Percentiles rank a stretch among this genome's conserved stretches.
phyloP scores from a whole-genome alignment of 2,113 vertebrate species.

The Ophthalmolycus amberensis region DNA sequence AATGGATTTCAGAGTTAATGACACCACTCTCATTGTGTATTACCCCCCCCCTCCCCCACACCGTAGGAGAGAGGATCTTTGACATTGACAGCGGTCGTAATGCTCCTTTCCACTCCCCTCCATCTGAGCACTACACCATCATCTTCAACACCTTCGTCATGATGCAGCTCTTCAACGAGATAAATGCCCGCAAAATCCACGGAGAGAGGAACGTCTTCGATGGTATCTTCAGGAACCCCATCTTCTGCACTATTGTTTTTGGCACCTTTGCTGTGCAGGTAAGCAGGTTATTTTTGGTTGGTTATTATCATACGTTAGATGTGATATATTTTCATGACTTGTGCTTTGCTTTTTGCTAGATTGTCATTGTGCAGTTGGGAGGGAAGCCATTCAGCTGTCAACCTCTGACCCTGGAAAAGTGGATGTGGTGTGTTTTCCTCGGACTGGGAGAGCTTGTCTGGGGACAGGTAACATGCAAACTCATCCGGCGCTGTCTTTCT shows the following conservation, averaged over 20 bases:
- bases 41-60: not conserved
- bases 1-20: not conserved
- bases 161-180: slow-evolving; percentile 99
- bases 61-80: slow-evolving; percentile 93
- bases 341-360: slow-evolving; percentile 76
- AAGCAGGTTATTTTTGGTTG: slow-evolving; percentile 10
- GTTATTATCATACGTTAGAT: not conserved
- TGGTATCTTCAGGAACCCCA: slow-evolving; percentile 97
- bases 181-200: slow-evolving; percentile 98
- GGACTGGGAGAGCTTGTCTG: slow-evolving; percentile 96
- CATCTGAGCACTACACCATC: slow-evolving; percentile 98
- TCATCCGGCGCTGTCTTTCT: slow-evolving; percentile 16
- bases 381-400: slow-evolving; percentile 98
- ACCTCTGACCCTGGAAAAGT: slow-evolving; percentile 94
- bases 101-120: slow-evolving; percentile 94
- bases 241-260: slow-evolving; percentile 97
- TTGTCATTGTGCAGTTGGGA: slow-evolving; percentile 97
- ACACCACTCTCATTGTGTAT: not conserved
- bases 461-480: slow-evolving; percentile 91
- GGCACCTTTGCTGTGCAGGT: slow-evolving; percentile 97
- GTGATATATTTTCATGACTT: not conserved
- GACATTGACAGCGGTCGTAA: slow-evolving; percentile 96
- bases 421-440: slow-evolving; percentile 99
- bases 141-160: slow-evolving; percentile 99
- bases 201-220: slow-evolving; percentile 98